A percentile compares a stretch with the other conserved stretches of the same genome.
Conservation (phyloP, 2,113 vertebrate species). For the Pimephales promelas region DNA sequence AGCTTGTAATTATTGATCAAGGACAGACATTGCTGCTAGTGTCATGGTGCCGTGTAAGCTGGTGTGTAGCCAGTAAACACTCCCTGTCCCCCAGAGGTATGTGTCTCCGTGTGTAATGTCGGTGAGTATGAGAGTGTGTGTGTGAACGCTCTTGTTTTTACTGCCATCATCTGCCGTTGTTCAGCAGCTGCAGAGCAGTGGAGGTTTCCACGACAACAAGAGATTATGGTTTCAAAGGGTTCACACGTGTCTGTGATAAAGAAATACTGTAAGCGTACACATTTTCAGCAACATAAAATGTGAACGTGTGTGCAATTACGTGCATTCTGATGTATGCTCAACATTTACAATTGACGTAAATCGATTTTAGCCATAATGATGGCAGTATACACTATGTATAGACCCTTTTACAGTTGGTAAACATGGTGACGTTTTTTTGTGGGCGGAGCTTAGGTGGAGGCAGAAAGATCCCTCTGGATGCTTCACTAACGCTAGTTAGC, state of each 20-base stretch:
- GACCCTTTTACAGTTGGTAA: too few relatives aligned
- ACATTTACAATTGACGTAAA: neutral
- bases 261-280: neutral
- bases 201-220: conserved; percentile 56
- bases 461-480: too few relatives aligned
- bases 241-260: conserved; percentile 11
- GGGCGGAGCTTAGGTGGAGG: too few relatives aligned
- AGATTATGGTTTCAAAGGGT: conserved; percentile 25
- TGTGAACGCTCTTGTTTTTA: conserved; percentile 31
- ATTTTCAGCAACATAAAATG: neutral
- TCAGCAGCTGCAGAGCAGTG: conserved; percentile 41
- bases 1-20: conserved; percentile 51
- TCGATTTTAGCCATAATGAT: neutral
- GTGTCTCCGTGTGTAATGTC: neutral
- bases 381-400: neutral
- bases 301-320: neutral
- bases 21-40: conserved; percentile 46
- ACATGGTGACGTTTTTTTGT: too few relatives aligned
- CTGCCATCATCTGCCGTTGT: conserved; percentile 41
- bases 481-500: too few relatives aligned
- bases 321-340: neutral
- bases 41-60: conserved; percentile 19
- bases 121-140: neutral
- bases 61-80: conserved; percentile 39
- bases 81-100: conserved; percentile 41